phyloP scores from a whole-genome alignment of 2,888 invertebrate genomes.

The Reticulitermes lucifugus region DNA sequence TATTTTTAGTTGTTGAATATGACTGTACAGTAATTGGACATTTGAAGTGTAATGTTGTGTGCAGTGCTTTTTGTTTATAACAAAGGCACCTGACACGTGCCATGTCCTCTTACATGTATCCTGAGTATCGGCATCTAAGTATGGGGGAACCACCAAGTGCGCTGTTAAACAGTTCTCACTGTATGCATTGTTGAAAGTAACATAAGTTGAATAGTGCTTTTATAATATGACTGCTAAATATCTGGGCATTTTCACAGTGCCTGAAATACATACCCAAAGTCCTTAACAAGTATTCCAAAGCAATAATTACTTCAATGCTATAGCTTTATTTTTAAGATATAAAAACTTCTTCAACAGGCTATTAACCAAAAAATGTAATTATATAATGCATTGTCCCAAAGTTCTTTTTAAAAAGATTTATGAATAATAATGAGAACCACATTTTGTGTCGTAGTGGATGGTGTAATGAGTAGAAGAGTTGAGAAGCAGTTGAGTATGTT shows the following conservation, averaged over 20 bases:
- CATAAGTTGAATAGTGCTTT: not conserved
- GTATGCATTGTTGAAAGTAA: not conserved
- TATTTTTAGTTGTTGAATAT: not conserved
- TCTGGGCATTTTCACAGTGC: slow-evolving; percentile 33
- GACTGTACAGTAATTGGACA: not conserved
- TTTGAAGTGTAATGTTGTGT: not conserved
- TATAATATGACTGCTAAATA: slow-evolving; percentile 17
- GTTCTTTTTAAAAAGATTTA: not conserved
- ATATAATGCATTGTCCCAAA: not conserved
- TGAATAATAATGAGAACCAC: not conserved
- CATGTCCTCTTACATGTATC: not conserved
- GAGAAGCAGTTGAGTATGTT: not conserved
- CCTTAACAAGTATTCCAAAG: slow-evolving; percentile 1
- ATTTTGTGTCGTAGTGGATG: not conserved
- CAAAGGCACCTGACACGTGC: not conserved
- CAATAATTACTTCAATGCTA: slow-evolving; percentile 8
- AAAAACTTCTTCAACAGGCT: not conserved
- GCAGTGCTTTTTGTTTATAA: not conserved
- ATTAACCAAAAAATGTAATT: slow-evolving; percentile 7
- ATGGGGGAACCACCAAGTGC: not conserved
- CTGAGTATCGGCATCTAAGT: not conserved
- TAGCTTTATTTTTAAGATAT: slow-evolving; percentile 14
- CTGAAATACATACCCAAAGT: slow-evolving; percentile 20
- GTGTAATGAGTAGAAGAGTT: not conserved
- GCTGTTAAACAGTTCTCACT: not conserved